Conservation (phyloP, 2,888 invertebrate species). For the Acronicta leporina region DNA sequence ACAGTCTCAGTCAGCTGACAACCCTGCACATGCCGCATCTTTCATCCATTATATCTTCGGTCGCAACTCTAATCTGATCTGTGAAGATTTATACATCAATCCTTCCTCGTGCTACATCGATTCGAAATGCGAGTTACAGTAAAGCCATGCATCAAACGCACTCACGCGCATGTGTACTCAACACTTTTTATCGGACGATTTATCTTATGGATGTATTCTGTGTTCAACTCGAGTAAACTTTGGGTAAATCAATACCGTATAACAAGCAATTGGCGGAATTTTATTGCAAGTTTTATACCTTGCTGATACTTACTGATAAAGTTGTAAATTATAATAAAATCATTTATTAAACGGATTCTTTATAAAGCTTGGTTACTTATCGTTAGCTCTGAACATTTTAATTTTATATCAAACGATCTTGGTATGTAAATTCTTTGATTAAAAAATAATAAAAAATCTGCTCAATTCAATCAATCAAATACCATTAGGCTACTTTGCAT, state of each 20-base stretch:
- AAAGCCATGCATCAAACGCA: slow-evolving; percentile 41
- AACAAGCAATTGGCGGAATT: slow-evolving; percentile 29
- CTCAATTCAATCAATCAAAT: too few relatives aligned
- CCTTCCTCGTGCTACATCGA: slow-evolving; percentile 55
- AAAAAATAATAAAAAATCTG: too few relatives aligned
- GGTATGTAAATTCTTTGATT: too few relatives aligned
- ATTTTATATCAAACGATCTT: too few relatives aligned
- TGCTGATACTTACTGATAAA: too few relatives aligned
- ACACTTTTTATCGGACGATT: slow-evolving; percentile 36
- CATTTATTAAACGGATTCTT: too few relatives aligned
- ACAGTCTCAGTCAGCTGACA: slow-evolving; percentile 5
- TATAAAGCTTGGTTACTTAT: too few relatives aligned
- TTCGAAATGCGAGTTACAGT: slow-evolving; percentile 51
- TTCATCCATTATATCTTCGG: slow-evolving; percentile 44
- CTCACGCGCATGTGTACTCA: slow-evolving; percentile 22
- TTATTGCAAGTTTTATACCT: slow-evolving; percentile 16
- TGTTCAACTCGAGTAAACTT: slow-evolving; percentile 10
- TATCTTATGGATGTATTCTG: slow-evolving; percentile 24
- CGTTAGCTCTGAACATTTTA: too few relatives aligned
- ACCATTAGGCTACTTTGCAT: too few relatives aligned
- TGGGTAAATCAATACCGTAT: slow-evolving; percentile 19
- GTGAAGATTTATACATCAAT: slow-evolving; percentile 70
- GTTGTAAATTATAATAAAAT: too few relatives aligned
- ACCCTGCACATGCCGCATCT: slow-evolving; percentile 30
- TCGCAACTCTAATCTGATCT: slow-evolving; percentile 63